Base-by-base conservation (phyloP, 2,113 vertebrate genomes). In the Tursiops truncatus region DNA sequence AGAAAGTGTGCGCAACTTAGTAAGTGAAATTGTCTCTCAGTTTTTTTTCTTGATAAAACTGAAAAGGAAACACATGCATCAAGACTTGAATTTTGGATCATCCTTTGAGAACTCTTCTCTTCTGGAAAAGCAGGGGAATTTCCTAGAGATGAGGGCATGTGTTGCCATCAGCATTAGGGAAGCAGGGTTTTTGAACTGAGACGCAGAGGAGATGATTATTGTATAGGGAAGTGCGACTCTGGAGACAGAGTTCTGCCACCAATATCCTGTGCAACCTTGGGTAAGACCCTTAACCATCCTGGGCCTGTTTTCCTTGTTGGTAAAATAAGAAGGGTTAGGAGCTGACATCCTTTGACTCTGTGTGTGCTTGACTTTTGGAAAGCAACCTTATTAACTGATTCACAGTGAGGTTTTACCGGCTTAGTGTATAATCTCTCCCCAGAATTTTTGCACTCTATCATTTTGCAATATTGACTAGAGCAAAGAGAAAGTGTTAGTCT, bases 301-400 rank as follows among this genome's bases (percentile, higher is more conserved):
- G 62, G 44, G 70, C 44, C 44, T 74, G 20, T 58, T 92, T 74
- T 95, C 38, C 21, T 90, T 71, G 53, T 63, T 44, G 12, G 77
- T 85, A 76, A 89, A 86, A 77, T 47, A 68, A 89, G 67, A 91
- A 85, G 82, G 38, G 10, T 63, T 79, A 70, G 68, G 62, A 73
- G 5, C 74, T 60, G 47, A 87, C 50, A 76, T 62, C 79, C 47
- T 92, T 87, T 73, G 81, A 89, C 53, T 97, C 92, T 41, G 58
- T 13, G 18, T 63, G 23, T 67, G 68, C 58, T 92, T 74, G 83
- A 89, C 89, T 71, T 92, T 93, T 36, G 17, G 71, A 86, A 97
- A 94, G 58, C 84, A 87, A 70, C 70, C 50, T 96, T 50, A 31
- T 87, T 94, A 95, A 91, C 73, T 28, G 26, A 96, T 93, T 77